phyloP scores from a whole-genome alignment of 1,140 invertebrate species.

The Daktulosphaira vitifoliae region DNA sequence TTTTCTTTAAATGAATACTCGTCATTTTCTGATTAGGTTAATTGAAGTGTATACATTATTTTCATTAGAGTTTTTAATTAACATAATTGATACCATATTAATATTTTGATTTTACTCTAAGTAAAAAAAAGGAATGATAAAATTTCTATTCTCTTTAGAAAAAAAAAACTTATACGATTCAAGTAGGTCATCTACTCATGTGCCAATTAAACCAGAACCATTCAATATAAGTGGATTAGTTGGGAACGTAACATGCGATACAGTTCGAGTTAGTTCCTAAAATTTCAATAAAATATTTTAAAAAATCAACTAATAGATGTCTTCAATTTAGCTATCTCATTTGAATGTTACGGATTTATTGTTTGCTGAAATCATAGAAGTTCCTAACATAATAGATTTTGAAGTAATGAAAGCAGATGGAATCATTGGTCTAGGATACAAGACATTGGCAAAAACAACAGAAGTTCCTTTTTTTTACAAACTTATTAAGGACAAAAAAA shows the following conservation, averaged over 20 bases:
- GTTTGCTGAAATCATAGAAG: slow-evolving; percentile 2
- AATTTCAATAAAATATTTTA: background rate
- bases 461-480: slow-evolving; percentile 49
- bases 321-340: slow-evolving; percentile 5
- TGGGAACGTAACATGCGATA: slow-evolving; percentile 22
- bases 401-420: slow-evolving; percentile 12
- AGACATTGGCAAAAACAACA: background rate
- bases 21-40: too few relatives aligned
- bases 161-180: background rate
- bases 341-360: slow-evolving; percentile 6
- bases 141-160: too few relatives aligned
- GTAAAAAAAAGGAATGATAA: too few relatives aligned
- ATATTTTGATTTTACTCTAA: too few relatives aligned
- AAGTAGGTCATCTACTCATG: background rate
- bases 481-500: slow-evolving; percentile 50
- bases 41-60: too few relatives aligned
- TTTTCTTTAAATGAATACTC: too few relatives aligned
- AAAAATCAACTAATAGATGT: background rate
- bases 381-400: background rate
- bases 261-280: background rate
- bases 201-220: background rate
- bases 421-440: slow-evolving; percentile 3
- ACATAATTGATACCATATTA: too few relatives aligned
- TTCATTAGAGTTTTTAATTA: too few relatives aligned
- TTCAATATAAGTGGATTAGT: background rate